A percentile compares a stretch with the other conserved stretches of the same genome.
Evolutionary conservation across 2,113 vertebrate genomes (phyloP).

Genomic region (Dendrocopos noguchii): DNA sequence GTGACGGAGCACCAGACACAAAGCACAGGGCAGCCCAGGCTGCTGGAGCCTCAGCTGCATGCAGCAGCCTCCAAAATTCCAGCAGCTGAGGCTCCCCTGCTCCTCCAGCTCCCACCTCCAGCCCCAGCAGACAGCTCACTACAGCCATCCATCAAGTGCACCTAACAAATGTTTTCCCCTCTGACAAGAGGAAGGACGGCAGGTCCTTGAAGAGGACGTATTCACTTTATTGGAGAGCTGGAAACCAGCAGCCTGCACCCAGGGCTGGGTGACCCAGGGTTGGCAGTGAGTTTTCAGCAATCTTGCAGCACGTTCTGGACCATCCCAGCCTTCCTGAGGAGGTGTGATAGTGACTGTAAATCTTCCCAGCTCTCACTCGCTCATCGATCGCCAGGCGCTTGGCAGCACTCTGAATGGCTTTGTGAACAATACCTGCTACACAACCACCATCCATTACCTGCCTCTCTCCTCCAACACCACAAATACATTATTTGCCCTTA

Average conservation of each 20-base stretch:
- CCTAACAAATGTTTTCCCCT: not conserved
- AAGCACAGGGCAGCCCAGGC: too few species aligned
- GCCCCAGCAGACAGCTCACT: not conserved
- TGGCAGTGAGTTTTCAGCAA: not conserved
- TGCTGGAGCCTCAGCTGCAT: not conserved
- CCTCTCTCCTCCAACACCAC: not conserved
- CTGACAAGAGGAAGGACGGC: not conserved
- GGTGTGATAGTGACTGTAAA: not conserved
- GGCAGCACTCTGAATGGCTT: not conserved
- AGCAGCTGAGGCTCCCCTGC: not conserved
- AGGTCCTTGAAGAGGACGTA: not conserved
- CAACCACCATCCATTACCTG: not conserved
- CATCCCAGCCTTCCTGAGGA: not conserved
- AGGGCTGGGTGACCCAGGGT: not conserved
- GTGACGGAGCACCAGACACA: too few species aligned
- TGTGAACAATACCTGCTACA: not conserved
- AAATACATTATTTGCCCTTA: not conserved
- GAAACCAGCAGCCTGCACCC: not conserved
- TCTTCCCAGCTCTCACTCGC: not conserved
- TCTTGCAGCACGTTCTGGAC: not conserved
- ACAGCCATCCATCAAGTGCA: not conserved
- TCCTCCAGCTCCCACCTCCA: not conserved
- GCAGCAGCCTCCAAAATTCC: not conserved
- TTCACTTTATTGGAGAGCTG: not conserved
- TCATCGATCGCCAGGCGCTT: not conserved